A percentile compares a stretch with the other conserved stretches of the same genome.
phyloP scores from a whole-genome alignment of 23 tunicate genomes.

The Halocynthia roretzi region DNA sequence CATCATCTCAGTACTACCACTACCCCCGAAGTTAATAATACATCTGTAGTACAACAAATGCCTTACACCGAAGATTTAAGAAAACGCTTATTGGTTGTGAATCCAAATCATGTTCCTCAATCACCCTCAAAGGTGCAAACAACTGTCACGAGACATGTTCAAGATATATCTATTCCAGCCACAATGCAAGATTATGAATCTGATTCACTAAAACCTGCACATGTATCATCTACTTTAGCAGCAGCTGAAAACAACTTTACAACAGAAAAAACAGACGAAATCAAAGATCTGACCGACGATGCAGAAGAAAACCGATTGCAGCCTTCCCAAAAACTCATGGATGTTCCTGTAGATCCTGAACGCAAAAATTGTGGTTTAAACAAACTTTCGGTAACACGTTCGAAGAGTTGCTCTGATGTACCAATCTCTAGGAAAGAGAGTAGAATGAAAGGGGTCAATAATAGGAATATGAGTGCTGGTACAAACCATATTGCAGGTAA shows the following conservation, averaged over 20 bases:
- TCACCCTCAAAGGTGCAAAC: conserved; percentile 2
- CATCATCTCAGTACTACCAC: neutral
- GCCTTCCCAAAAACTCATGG: neutral
- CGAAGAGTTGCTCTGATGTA: conserved; percentile 5
- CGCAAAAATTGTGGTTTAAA: too few relatives aligned
- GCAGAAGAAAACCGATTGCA: neutral
- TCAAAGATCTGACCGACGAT: neutral
- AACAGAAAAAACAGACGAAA: neutral
- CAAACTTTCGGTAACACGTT: neutral
- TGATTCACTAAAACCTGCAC: neutral
- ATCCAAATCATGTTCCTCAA: conserved; percentile 1
- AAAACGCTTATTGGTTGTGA: conserved; percentile 41
- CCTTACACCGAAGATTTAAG: conserved; percentile 67
- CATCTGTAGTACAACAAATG: neutral
- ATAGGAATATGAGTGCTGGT: neutral
- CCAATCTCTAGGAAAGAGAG: neutral
- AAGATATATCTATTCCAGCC: too few relatives aligned
- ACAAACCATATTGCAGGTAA: neutral
- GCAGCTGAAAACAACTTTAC: neutral
- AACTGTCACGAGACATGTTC: too few relatives aligned
- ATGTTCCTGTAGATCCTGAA: neutral
- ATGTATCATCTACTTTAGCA: neutral
- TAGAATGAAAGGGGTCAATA: neutral
- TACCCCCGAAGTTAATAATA: too few relatives aligned
- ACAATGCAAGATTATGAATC: too few relatives aligned